Percentiles rank a stretch among this genome's conserved stretches.
Conservation (phyloP, 2,888 invertebrate genomes). For the Ichneumoninae sp. region DNA sequence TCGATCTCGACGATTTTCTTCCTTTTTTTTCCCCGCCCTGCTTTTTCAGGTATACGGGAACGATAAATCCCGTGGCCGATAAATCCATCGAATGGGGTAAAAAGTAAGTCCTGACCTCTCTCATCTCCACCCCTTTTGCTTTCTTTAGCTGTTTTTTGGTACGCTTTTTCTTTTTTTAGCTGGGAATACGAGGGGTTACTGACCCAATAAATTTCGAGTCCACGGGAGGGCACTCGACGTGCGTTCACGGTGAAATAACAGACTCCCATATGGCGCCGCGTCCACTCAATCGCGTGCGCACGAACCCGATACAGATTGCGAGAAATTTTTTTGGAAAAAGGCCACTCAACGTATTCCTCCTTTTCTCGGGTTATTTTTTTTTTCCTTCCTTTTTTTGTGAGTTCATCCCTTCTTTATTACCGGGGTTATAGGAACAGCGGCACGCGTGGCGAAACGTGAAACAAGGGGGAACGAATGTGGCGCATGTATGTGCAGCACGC, state of each 20-base stretch:
- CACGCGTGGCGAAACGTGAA: conserved; percentile 38
- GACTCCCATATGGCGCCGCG: conserved; percentile 45
- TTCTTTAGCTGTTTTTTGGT: neutral
- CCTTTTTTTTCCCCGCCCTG: neutral
- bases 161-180: conserved; percentile 12
- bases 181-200: conserved; percentile 16
- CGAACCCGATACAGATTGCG: conserved; percentile 37
- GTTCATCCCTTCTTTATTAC: neutral
- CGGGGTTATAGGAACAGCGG: conserved; percentile 3
- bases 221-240: conserved; percentile 4
- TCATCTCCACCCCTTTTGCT: conserved; percentile 33
- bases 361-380: conserved; percentile 16
- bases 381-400: neutral
- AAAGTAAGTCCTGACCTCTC: conserved; percentile 43
- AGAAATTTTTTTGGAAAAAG: conserved; percentile 16
- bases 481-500: neutral
- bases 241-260: conserved; percentile 50
- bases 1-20: neutral
- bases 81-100: conserved; percentile 60
- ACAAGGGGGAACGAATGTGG: conserved; percentile 22
- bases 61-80: conserved; percentile 3
- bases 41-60: conserved; percentile 3
- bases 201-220: conserved; percentile 55
- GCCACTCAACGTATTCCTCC: conserved; percentile 16
- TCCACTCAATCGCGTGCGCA: conserved; percentile 29